Evolutionary conservation across 1,140 invertebrate genomes (phyloP).

Genomic region (Lordiphosa clarofinis): DNA sequence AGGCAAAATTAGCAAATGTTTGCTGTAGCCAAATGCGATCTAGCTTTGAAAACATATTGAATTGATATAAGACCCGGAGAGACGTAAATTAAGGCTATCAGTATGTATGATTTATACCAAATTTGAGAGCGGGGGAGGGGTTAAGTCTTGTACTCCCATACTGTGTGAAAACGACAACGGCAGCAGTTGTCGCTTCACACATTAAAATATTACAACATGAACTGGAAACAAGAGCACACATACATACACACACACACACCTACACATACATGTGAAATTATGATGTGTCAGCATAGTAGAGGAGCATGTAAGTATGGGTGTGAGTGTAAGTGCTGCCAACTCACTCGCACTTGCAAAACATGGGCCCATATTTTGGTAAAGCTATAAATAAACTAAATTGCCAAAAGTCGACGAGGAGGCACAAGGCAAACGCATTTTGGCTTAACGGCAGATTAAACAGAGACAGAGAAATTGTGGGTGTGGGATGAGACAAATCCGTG

Average conservation of each 20-base stretch:
- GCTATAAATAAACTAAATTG: constrained; percentile 76
- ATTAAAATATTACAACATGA: constrained; percentile 77
- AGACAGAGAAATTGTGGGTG: constrained; percentile 18
- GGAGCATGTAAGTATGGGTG: not conserved
- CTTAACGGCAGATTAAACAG: constrained; percentile 71
- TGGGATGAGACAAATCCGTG: constrained; percentile 25
- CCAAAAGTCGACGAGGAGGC: constrained; percentile 53
- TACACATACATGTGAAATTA: constrained; percentile 53
- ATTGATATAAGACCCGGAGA: too few relatives aligned
- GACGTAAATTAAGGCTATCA: too few relatives aligned
- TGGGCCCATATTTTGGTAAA: constrained; percentile 62
- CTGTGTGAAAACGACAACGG: constrained; percentile 52
- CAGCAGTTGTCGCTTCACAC: constrained; percentile 74
- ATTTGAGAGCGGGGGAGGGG: too few relatives aligned
- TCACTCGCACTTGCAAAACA: constrained; percentile 32
- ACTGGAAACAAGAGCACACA: constrained; percentile 65
- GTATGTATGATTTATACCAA: too few relatives aligned
- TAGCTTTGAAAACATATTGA: too few relatives aligned
- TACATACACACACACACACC: too few relatives aligned
- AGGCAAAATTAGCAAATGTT: not conserved
- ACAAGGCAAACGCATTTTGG: constrained; percentile 24
- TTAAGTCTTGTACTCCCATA: too few relatives aligned
- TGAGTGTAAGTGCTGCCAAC: constrained; percentile 36
- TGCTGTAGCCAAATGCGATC: not conserved
- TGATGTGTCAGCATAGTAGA: constrained; percentile 60